Base-by-base conservation (phyloP, 37 sponge, comb jelly and placozoan genomes). In the Ianthella basta region DNA sequence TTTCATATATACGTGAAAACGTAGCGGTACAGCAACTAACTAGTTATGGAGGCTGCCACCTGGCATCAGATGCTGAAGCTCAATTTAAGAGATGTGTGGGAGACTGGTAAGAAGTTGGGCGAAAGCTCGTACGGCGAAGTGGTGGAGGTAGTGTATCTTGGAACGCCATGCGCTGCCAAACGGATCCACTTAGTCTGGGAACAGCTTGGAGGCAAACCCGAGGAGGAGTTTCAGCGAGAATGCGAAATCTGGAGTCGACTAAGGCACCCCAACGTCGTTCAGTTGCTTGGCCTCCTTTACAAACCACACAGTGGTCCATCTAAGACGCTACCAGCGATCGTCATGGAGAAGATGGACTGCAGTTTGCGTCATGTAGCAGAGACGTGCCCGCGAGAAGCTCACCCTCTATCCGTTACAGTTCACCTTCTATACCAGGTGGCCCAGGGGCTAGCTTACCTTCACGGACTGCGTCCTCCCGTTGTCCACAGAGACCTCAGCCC, bases 401-500 rank as follows among this genome's bases (percentile, higher is more conserved):
- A 86, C 55, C 87, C 83, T 5, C 30, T 56, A 15, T 56, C 72
- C 41, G 50, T 83, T 12, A 86, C 82, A 59, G 27, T 83, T 23
- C 55, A 79, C 30, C n/a, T 91, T 38, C 41, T 91, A 19, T 35
- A 25, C 38, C 87, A 91, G 36, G 80, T 91, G 21, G 39, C 87
- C 16, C 56, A 75, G 36, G 91, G 91, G 3, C 63, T 91, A 18
- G 24, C 59, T 24, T 91, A 91, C 61, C 80, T 91, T 32, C 91
- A 91, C 72, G 79, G n/a, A 29, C 83, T 68, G 40, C 33, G 25
- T 15, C 83, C 86, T 19, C 34, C 87, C 30, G 73, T 91, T 32
- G 67, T 84, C 33, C 91, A 91, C 63, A 83, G 91, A 16, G 87
- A 91, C 56, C 84, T 91, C 24, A 82, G 80, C 0, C 83, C 91